A percentile compares a stretch with the other conserved stretches of the same genome.
Conservation (phyloP, 2,888 invertebrate species). For the Drosophila sordidula region DNA sequence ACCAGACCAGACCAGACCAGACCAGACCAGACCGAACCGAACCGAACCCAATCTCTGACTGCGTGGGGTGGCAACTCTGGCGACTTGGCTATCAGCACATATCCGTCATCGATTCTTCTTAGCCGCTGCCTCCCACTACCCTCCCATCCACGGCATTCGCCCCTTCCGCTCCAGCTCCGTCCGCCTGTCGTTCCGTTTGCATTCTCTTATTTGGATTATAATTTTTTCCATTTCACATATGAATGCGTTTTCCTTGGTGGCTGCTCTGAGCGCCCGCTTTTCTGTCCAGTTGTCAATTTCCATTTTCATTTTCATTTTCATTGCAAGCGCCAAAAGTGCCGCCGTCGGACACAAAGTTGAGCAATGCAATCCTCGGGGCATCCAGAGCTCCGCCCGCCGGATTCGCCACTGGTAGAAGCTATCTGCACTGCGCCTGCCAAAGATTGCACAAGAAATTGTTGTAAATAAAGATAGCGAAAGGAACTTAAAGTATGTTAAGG, state of each 20-base stretch:
- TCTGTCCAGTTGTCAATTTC: conserved; percentile 69
- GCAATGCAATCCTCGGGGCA: conserved; percentile 19
- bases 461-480: too few species aligned
- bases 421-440: background rate
- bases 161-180: background rate
- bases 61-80: conserved; percentile 16
- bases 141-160: background rate
- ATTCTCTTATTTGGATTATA: conserved; percentile 82
- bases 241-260: conserved; percentile 76
- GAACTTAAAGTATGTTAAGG: too few species aligned
- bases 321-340: conserved; percentile 25
- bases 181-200: conserved; percentile 51
- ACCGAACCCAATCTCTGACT: conserved; percentile 35
- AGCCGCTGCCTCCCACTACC: conserved; percentile 4
- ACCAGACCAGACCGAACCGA: conserved; percentile 1
- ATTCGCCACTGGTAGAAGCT: background rate
- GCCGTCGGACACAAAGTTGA: conserved; percentile 6
- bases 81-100: conserved; percentile 67
- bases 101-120: conserved; percentile 74
- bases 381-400: background rate
- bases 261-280: background rate
- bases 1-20: conserved; percentile 4
- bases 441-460: conserved; percentile 2
- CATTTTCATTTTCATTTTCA: conserved; percentile 61
- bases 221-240: conserved; percentile 83